phyloP scores from a whole-genome alignment of 2,888 invertebrate species.

The Macaria notata region DNA sequence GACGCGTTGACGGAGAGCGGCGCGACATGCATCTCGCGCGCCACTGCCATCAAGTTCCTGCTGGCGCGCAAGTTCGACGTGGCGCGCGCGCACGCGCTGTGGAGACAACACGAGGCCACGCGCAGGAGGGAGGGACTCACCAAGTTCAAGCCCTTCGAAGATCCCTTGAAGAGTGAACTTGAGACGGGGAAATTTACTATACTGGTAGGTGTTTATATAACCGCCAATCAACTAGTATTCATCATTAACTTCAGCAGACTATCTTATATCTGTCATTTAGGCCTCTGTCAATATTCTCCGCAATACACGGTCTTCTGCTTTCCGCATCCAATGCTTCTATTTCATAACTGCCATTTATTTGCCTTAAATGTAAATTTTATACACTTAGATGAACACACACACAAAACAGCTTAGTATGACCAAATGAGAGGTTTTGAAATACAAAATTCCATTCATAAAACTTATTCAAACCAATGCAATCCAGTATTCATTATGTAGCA shows the following conservation, averaged over 20 bases:
- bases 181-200: slow-evolving; percentile 98
- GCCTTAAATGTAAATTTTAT: no score
- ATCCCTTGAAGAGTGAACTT: slow-evolving; percentile 93
- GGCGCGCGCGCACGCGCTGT: slow-evolving; percentile 93
- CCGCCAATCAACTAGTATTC: no score
- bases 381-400: no score
- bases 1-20: slow-evolving; percentile 86
- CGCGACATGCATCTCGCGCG: slow-evolving; percentile 85
- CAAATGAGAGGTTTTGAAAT: no score
- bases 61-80: slow-evolving; percentile 98
- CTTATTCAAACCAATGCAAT: neutral
- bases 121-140: slow-evolving; percentile 93
- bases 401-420: no score
- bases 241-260: no score
- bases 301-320: no score
- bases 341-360: no score
- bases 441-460: no score
- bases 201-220: slow-evolving; percentile 84
- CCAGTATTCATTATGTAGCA: slow-evolving; percentile 1
- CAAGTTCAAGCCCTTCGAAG: slow-evolving; percentile 90
- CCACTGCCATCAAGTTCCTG: slow-evolving; percentile 95
- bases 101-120: slow-evolving; percentile 95
- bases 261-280: no score
- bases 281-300: no score
- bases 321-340: no score